Base-by-base conservation (phyloP, 2,888 invertebrate genomes). In the Plebejus anna region DNA sequence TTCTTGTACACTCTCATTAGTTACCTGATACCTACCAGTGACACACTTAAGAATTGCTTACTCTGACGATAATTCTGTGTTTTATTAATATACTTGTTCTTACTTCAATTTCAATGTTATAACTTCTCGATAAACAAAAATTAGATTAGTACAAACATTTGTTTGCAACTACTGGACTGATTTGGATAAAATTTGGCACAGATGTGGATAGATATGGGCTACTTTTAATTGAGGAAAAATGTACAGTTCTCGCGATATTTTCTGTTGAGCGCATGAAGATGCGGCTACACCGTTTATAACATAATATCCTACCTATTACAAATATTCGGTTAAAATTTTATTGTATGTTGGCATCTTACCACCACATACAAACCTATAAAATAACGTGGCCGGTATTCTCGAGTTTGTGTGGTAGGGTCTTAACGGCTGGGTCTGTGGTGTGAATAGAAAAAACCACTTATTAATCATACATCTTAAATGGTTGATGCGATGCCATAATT, bases 321-420 rank as follows among this genome's bases (percentile, higher is more conserved):
- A 75, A 70, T 70, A 61, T 55, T 71, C 32, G 3, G 22, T 75
- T 78, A 59, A 42, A 51, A 59, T 73, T 78, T 51, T 77, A 77
- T 90, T 93, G 93, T 93, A 93, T 93, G 92, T 90, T 91, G 92
- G 92, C 84, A 84, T 92, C 93, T 93, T 93, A 94, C 93, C 92
- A 92, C 92, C 93, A 94, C 93, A 94, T 94, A 94, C 93, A 93
- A 93, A 94, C 93, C 93, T 93, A 93, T 90, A 81, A 79, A 82
- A 81, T 78, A 79, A 82, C 81, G 85, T 83, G 84, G 87, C 86
- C 85, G 84, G 81, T 81, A 82, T 83, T 84, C 76, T 72, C 76
- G 76, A 76, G 86, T 85, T 84, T 84, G 81, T 80, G 86, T 82
- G 84, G 86, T 83, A 84, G 86, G 83, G 88, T 88, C 88, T 86